These are phyloP conservation scores for Silurus meridionalis DNA, from an alignment of 2,113 vertebrate species.

Conservation along the genomic window DNA sequence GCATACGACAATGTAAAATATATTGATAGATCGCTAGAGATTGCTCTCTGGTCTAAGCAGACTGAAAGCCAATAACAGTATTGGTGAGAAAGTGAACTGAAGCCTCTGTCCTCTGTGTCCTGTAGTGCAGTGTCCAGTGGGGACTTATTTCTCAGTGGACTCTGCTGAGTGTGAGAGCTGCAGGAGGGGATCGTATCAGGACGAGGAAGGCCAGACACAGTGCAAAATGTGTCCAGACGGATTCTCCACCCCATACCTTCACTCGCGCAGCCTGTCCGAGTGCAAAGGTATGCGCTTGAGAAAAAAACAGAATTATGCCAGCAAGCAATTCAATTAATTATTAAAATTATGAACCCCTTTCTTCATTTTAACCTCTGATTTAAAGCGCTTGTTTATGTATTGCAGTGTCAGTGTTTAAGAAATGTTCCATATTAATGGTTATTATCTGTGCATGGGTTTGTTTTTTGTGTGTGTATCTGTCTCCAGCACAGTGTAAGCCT, in stretches of 20 bases:
- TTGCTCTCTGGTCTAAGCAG: not conserved
- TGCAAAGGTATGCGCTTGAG: constrained; percentile 82
- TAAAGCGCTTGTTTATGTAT: too few species aligned
- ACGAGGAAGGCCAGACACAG: constrained; percentile 90
- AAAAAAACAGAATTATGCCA: not conserved
- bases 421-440: not conserved
- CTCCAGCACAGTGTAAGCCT: constrained; percentile 89
- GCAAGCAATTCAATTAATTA: not conserved
- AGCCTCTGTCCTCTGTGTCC: constrained; percentile 29
- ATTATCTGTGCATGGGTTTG: constrained; percentile 6
- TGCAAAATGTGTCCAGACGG: constrained; percentile 87
- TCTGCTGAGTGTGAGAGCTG: constrained; percentile 90
- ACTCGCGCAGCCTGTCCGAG: constrained; percentile 84
- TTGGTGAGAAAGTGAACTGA: constrained; percentile 18
- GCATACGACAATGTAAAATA: not conserved
- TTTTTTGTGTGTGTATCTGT: constrained; percentile 26
- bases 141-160: constrained; percentile 90
- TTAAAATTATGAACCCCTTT: not conserved
- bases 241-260: constrained; percentile 89
- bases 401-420: not conserved
- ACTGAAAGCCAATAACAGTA: not conserved
- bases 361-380: not conserved
- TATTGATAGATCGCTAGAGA: not conserved
- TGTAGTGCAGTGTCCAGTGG: constrained; percentile 91
- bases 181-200: constrained; percentile 88